phyloP scores from a whole-genome alignment of 2,797 vertebrate genomes.

The Vultur gryphus region DNA sequence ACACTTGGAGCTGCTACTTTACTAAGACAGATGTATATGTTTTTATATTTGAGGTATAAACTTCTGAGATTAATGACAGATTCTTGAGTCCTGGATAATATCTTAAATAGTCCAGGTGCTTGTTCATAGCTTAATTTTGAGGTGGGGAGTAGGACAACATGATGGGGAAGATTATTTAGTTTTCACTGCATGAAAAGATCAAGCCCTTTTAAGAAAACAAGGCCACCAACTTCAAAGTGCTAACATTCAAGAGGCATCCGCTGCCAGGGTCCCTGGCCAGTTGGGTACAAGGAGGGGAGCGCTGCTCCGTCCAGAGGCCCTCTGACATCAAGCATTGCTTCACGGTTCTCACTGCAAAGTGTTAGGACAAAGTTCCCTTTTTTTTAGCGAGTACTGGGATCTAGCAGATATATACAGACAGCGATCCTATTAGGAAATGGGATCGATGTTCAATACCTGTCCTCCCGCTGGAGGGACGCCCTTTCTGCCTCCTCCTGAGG shows the following conservation, averaged over 20 bases:
- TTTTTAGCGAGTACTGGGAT: background rate
- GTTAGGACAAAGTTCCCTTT: background rate
- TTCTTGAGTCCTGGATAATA: background rate
- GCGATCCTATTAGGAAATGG: rapidly evolving
- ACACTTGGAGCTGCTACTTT: background rate
- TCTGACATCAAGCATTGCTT: constrained; percentile 47
- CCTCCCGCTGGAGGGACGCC: background rate
- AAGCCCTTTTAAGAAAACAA: constrained; percentile 80
- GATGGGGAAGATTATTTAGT: background rate
- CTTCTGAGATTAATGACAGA: constrained; percentile 34
- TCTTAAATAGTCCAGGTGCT: background rate
- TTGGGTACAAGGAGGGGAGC: background rate
- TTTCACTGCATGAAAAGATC: constrained; percentile 70
- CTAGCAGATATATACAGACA: background rate
- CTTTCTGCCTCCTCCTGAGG: background rate
- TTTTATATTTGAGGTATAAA: background rate
- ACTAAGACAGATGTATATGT: background rate
- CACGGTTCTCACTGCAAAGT: background rate
- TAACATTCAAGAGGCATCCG: background rate
- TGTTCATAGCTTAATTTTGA: background rate
- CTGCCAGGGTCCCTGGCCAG: background rate
- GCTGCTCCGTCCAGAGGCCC: constrained; percentile 1
- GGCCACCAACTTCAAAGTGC: constrained; percentile 70
- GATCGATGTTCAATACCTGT: rapidly evolving
- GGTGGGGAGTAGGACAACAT: background rate